Base-by-base conservation (phyloP, 1,140 invertebrate genomes). In the Sycophila sp. region DNA sequence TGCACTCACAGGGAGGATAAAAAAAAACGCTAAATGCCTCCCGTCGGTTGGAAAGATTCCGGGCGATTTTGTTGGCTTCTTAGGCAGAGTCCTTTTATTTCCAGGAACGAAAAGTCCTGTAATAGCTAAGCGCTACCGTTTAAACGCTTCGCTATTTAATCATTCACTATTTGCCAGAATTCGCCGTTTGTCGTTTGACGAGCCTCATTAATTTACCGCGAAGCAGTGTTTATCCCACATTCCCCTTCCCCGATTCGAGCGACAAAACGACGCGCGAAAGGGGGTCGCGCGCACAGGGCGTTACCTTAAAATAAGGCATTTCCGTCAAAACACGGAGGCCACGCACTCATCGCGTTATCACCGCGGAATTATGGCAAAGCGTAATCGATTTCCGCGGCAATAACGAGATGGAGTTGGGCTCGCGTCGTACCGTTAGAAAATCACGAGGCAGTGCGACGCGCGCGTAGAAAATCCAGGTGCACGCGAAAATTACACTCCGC, bases 341-440 rank as follows among this genome's bases (percentile, higher is more conserved):
- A 6, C 17, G 58, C 11, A 4, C 4, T 19, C 17, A 45, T 4
- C 34, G 38, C 59, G 34, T 34, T 45, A 30, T 53, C 45, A 15
- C 47, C 19, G 13, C 15, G 32, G 19, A 38, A 65, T 65, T 38
- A 38, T 34, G 26, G 32, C 32, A 24, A 6, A 51, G 4, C 19
- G 36, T 55, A 69, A 69, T 69, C 67, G 58, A 69, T 69, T 69
- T 69, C 67, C 58, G 34, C 6, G 28, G 55, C 38, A 71, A 73
- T 73, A 70, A 67, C 66, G 60, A 59, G 64, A 42, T n/a, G n/a
- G n/a, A n/a, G n/a, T 22, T 22, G 19, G 42, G 24, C 53, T 60
- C 58, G 73, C 34, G n/a, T 49, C 36, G 49, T 45, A 62, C 72
- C 73, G 73, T 75, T 69, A 69, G 40, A 67, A 51, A 53, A 62